Conservation (phyloP, 2,888 invertebrate species). For the Sarcophaga subvicina region DNA sequence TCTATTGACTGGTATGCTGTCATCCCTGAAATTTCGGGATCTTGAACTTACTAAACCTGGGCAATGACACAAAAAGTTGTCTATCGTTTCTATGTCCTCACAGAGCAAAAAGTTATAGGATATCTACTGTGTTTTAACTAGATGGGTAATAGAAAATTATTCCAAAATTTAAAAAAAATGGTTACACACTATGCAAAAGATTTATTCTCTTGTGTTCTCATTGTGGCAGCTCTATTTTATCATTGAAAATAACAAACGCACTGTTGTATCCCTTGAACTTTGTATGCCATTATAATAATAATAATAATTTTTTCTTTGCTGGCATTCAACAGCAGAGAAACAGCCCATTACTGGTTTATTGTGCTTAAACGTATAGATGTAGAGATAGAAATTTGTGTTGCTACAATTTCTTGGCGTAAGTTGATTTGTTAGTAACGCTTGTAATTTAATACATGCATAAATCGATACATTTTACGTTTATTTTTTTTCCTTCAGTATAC, state of each 20-base stretch:
- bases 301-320: background rate
- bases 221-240: background rate
- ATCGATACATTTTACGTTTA: slow-evolving; percentile 74
- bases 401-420: slow-evolving; percentile 24
- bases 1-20: too few species aligned
- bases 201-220: background rate
- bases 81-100: too few species aligned
- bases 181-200: too few species aligned
- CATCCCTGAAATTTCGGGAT: too few species aligned
- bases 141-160: too few species aligned
- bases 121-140: too few species aligned
- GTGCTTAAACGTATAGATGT: background rate
- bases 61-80: too few species aligned
- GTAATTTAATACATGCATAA: slow-evolving; percentile 78
- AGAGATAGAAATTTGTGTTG: slow-evolving; percentile 30
- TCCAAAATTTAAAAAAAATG: too few species aligned
- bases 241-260: slow-evolving; percentile 14
- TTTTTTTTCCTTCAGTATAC: background rate
- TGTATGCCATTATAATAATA: too few species aligned
- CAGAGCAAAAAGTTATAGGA: too few species aligned
- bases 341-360: slow-evolving; percentile 1
- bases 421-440: slow-evolving; percentile 69
- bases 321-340: background rate
- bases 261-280: background rate
- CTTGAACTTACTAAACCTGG: too few species aligned